These are phyloP conservation scores for Clusia tigrina DNA, from an alignment of 2,888 invertebrate genomes.

Conservation along the genomic window DNA sequence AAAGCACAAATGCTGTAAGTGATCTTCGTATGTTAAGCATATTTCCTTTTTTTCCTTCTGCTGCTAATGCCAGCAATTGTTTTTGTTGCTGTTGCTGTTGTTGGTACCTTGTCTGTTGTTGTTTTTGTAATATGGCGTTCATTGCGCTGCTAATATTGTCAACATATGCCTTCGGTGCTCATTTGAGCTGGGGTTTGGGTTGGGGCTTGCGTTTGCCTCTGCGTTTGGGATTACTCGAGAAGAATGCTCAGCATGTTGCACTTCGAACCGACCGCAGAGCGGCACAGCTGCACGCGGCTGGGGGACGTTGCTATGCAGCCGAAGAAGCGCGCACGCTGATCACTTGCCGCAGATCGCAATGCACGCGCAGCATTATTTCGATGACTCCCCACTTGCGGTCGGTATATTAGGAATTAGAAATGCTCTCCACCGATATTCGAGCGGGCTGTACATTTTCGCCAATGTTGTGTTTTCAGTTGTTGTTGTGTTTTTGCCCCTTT, in stretches of 20 bases:
- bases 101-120: too few species aligned
- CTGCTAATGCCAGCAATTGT: not conserved
- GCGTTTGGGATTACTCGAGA: too few species aligned
- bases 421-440: conserved; percentile 5
- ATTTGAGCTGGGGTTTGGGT: not conserved
- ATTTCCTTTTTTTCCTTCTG: not conserved
- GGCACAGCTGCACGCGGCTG: not conserved
- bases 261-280: not conserved
- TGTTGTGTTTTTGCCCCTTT: too few species aligned
- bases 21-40: not conserved
- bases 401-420: not conserved
- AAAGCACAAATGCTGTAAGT: conserved; percentile 8
- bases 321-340: not conserved
- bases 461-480: too few species aligned
- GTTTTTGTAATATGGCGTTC: too few species aligned
- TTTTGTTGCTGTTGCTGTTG: not conserved
- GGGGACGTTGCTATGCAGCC: not conserved
- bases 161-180: conserved; percentile 13
- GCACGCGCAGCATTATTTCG: not conserved
- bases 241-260: conserved; percentile 20
- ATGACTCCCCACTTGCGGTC: not conserved
- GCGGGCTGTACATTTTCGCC: conserved; percentile 18
- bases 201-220: not conserved
- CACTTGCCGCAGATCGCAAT: not conserved
- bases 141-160: conserved; percentile 15